Base-by-base conservation (phyloP, 2,888 invertebrate species). In the Drosophila anceps region DNA sequence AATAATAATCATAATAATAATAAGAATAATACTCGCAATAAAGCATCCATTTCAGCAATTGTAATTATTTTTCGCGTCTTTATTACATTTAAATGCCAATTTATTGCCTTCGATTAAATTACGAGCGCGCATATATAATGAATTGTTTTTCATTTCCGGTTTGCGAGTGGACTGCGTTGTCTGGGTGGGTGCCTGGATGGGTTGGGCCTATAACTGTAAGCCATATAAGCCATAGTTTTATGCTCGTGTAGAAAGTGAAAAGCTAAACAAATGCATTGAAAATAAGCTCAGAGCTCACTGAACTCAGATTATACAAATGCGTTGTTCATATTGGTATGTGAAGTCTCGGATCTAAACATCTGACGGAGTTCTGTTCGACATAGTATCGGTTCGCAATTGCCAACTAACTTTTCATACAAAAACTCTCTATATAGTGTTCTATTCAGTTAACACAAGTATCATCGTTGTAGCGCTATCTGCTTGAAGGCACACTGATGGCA, bases 61-160 rank as follows among this genome's bases (percentile, higher is more conserved):
- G 81, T 83, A 90, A 87, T 88, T 88, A 83, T 90, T 88, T 88
- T 82, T 64, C 81, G 70, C 79, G 81, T 81, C 90, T 86, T 86
- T 90, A 86, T 90, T 85, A 88, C 88, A 86, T 90, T 86, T 85
- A 86, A 86, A 86, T 86, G 88, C 90, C 90, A 86, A 86, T 86
- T 86, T 86, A 86, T 86, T 88, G 90, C 86, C 77, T 77, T 85
- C 86, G 90, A 86, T 86, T 86, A 86, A 86, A 86, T 86, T 79
- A 85, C 73, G 70, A 70, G 73, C 65, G 54, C 63, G 76, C 70
- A 76, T 81, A 58, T 64, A 63, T 77, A 70, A 81, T 81, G 78
- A 81, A 79, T 81, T 78, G 79, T 37, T 27, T 54, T 39, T 68
- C 71, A 60, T 66, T 61, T 63, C 68, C 53, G 63, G 33, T 20